Conservation (phyloP, 2,113 vertebrate genomes). For the Pipra filicauda region DNA sequence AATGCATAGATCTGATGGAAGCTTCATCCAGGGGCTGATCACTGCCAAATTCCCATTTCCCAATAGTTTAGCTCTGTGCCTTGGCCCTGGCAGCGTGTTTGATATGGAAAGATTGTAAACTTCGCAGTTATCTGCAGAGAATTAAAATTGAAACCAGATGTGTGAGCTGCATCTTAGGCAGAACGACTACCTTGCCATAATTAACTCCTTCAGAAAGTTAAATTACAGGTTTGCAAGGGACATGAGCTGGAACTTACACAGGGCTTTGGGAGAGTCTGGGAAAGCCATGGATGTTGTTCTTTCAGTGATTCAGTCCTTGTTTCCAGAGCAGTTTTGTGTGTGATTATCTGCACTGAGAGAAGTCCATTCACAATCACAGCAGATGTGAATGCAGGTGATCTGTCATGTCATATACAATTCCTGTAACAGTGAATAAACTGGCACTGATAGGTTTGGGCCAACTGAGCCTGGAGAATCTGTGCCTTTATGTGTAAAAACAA, state of each 20-base stretch:
- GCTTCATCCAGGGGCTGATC: not conserved
- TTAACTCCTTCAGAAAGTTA: not conserved
- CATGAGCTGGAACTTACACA: not conserved
- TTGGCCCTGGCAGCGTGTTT: not conserved
- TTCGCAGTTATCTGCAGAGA: conserved; percentile 12
- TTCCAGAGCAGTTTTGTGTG: not conserved
- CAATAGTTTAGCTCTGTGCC: not conserved
- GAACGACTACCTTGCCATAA: not conserved
- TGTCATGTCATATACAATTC: not conserved
- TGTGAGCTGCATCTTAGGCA: not conserved
- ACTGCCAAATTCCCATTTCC: conserved; percentile 48
- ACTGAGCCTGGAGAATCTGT: not conserved
- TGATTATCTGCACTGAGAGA: not conserved
- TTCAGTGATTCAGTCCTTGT: not conserved
- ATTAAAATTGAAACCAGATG: conserved; percentile 29
- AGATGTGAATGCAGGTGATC: not conserved
- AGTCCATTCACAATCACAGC: not conserved
- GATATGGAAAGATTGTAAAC: conserved; percentile 40
- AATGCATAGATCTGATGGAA: not conserved
- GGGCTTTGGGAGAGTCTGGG: not conserved
- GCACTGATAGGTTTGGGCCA: not conserved
- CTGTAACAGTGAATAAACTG: not conserved
- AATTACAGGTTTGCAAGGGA: not conserved
- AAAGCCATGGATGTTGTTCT: not conserved
- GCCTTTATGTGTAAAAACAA: not conserved